Base-by-base conservation (phyloP, 1,140 invertebrate species). In the Formica exsecta region DNA sequence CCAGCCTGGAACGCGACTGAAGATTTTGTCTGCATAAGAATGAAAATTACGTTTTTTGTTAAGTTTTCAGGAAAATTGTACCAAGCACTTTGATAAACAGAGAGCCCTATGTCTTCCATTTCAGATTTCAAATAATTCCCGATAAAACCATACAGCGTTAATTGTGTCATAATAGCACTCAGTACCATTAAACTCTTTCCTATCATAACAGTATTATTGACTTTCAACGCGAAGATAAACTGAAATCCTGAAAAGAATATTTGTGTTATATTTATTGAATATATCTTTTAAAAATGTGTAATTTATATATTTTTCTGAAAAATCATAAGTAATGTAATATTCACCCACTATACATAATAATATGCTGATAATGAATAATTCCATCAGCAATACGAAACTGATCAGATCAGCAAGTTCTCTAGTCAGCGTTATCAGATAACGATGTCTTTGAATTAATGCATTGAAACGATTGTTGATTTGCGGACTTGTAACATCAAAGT, bases 101-200 rank as follows among this genome's bases (percentile, higher is more conserved):
- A 73, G 7, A 54, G 9, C 1, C 64, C 85, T 25, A 90, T 22
- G 22, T 64, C 19, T 68, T 87, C 85, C 73, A 89, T 89, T 59
- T 79, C 73, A n/a, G 22, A 29, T 41, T 61, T 90, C 7, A 89
- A 38, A 0, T 90, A 90, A 7, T 90, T 74, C 1, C 88, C 85
- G 3, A 89, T 54, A 54, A 87, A 89, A 29, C 89, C 79, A 36
- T 89, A 89, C 0, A 59, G 32, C 29, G 9, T 59, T 48, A 41
- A 84, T 38, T 90, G 88, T 3, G 7, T 0, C 4, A 90, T 9
- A 1, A 89, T 29, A 0, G 61, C 41, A 36, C 0, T 3, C 6
- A 73, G 6, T 8, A 79, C 57, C 11, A 81, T 36, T 4, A 87
- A 19, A 16, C 76, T 76, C 36, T 89, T 90, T 22, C 5, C 6